A percentile compares a stretch with the other conserved stretches of the same genome.
phyloP scores from a whole-genome alignment of 2,888 invertebrate genomes.

The Lycocerus yunnanus region DNA sequence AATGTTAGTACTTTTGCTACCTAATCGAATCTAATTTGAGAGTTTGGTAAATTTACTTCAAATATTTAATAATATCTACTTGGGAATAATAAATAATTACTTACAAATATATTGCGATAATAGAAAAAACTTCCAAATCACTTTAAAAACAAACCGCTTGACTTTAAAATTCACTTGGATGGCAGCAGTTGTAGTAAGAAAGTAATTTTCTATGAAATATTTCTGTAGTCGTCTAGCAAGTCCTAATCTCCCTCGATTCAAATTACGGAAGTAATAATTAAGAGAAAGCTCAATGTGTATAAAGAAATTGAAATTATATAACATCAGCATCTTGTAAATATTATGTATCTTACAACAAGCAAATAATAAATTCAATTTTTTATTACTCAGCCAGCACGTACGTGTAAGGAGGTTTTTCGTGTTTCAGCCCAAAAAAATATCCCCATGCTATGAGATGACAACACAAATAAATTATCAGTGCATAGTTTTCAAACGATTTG shows the following conservation, averaged over 20 bases:
- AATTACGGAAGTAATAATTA: not conserved
- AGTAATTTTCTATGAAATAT: not conserved
- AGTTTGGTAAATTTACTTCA: too few relatives aligned
- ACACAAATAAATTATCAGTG: too few relatives aligned
- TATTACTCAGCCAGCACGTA: too few relatives aligned
- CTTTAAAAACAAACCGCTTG: not conserved
- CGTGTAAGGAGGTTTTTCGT: too few relatives aligned
- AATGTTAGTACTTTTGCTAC: too few relatives aligned
- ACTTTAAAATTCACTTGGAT: not conserved
- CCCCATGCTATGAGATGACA: too few relatives aligned
- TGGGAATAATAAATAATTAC: not conserved
- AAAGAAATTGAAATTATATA: not conserved
- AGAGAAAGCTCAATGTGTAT: not conserved
- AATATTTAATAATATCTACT: too few relatives aligned
- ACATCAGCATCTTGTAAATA: not conserved
- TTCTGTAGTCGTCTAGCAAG: not conserved
- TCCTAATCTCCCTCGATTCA: not conserved
- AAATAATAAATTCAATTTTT: not conserved
- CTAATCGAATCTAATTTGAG: too few relatives aligned
- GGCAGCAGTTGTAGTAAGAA: not conserved
- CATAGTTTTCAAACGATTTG: too few relatives aligned
- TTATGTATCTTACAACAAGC: not conserved
- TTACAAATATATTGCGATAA: not conserved
- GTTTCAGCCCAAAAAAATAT: too few relatives aligned
- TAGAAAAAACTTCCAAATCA: not conserved